These are phyloP conservation scores for Periophthalmus magnuspinnatus DNA, from an alignment of 2,797 vertebrate species.

Conservation along the genomic window DNA sequence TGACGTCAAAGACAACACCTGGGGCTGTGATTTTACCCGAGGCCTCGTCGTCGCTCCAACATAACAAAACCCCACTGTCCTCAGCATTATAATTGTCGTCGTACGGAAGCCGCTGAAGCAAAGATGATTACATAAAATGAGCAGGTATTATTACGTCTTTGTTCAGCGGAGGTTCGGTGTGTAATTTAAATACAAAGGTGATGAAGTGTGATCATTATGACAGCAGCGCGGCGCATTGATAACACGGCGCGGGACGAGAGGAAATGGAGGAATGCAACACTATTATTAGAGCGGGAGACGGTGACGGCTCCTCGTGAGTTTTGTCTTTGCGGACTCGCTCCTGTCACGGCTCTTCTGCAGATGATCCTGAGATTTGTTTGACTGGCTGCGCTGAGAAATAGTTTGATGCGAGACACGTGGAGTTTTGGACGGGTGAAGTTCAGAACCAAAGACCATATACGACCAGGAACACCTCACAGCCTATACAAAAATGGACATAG, in stretches of 20 bases:
- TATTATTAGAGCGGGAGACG: constrained; percentile 25
- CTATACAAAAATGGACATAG: no score
- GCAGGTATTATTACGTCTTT: constrained; percentile 46
- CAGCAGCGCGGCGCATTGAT: constrained; percentile 19
- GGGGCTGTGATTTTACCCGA: background rate
- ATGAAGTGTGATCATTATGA: constrained; percentile 36
- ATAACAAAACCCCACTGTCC: background rate
- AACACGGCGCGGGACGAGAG: constrained; percentile 10
- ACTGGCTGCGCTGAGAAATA: constrained; percentile 60
- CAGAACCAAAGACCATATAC: background rate
- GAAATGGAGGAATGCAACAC: constrained; percentile 22
- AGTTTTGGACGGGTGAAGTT: background rate
- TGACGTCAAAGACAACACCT: constrained; percentile 6
- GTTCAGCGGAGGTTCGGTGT: constrained; percentile 37
- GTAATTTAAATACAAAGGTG: constrained; percentile 55
- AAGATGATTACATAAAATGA: constrained; percentile 51
- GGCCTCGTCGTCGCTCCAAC: background rate
- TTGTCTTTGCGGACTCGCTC: constrained; percentile 37
- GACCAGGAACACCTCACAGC: background rate
- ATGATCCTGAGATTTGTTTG: constrained; percentile 53
- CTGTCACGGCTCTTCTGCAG: constrained; percentile 32
- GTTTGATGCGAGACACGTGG: constrained; percentile 19
- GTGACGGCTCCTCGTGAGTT: background rate
- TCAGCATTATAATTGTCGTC: constrained; percentile 22
- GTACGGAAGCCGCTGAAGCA: constrained; percentile 24